phyloP scores from a whole-genome alignment of 2,797 vertebrate genomes.

The Eutrigla gurnardus region DNA sequence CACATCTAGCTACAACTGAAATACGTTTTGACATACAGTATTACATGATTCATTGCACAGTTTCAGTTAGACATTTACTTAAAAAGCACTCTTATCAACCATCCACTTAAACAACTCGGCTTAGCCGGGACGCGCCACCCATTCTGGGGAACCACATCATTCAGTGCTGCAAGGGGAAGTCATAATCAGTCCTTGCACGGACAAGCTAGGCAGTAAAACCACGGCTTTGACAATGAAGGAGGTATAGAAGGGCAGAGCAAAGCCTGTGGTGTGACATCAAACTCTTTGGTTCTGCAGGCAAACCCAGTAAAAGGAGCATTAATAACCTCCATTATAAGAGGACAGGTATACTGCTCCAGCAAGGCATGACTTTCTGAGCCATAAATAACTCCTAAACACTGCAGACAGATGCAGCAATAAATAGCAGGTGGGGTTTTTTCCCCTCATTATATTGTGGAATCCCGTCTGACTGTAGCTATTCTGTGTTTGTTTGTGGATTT shows the following conservation, averaged over 20 bases:
- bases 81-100: conserved; percentile 21
- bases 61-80: conserved; percentile 23
- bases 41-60: conserved; percentile 24
- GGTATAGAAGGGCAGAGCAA: conserved; percentile 20
- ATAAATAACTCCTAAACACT: conserved; percentile 47
- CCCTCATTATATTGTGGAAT: background rate
- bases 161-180: conserved; percentile 38
- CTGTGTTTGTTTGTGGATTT: background rate
- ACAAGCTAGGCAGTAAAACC: conserved; percentile 44
- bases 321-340: conserved; percentile 50
- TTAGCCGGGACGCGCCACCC: conserved; percentile 4
- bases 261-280: conserved; percentile 52
- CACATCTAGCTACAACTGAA: background rate
- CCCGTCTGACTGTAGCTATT: conserved; percentile 3
- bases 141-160: conserved; percentile 36
- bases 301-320: conserved; percentile 52
- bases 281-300: conserved; percentile 51
- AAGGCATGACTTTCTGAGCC: conserved; percentile 33
- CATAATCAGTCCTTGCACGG: conserved; percentile 36
- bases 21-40: conserved; percentile 14
- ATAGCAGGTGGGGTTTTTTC: conserved; percentile 8
- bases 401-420: conserved; percentile 42
- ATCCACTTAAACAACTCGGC: conserved; percentile 25
- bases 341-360: conserved; percentile 56
- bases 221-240: conserved; percentile 33